A percentile compares a stretch with the other conserved stretches of the same genome.
Conservation (phyloP, 1,140 invertebrate species). For the Drosophila prosaltans region DNA sequence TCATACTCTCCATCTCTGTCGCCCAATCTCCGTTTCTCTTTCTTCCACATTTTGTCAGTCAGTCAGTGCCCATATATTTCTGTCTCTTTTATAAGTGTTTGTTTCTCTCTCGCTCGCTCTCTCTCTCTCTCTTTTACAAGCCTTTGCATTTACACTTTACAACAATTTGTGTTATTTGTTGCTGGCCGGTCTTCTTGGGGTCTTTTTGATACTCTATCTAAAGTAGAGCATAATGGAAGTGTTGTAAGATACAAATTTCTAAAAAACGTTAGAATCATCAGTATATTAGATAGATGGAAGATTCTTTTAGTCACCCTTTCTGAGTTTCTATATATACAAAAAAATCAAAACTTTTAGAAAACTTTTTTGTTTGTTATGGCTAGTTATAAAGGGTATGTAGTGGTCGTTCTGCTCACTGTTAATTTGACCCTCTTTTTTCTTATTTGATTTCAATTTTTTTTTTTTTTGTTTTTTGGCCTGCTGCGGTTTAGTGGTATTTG, state of each 20-base stretch:
- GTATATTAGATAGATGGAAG: no score
- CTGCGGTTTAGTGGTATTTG: conserved; percentile 30
- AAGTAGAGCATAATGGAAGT: neutral
- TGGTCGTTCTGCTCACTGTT: neutral
- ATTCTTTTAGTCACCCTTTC: no score
- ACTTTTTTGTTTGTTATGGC: no score
- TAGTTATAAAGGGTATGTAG: neutral
- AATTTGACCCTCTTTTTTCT: conserved; percentile 19
- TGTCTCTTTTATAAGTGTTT: conserved; percentile 1
- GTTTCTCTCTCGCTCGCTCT: neutral
- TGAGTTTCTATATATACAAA: no score
- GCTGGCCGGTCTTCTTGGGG: conserved; percentile 1
- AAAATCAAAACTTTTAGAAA: no score
- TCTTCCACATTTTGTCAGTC: no score
- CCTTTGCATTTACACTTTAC: conserved; percentile 18
- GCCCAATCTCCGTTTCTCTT: conserved; percentile 4
- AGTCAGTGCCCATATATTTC: no score
- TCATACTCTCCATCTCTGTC: neutral
- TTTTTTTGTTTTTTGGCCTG: conserved; percentile 24
- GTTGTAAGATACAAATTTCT: no score
- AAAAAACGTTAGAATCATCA: no score
- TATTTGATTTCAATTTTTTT: conserved; percentile 20
- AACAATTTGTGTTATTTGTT: conserved; percentile 6
- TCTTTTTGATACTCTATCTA: neutral
- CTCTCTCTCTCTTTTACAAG: conserved; percentile 10